These are phyloP conservation scores for Sorex maritimensis DNA, from an alignment of 2,797 vertebrate species.

Conservation along the genomic window DNA sequence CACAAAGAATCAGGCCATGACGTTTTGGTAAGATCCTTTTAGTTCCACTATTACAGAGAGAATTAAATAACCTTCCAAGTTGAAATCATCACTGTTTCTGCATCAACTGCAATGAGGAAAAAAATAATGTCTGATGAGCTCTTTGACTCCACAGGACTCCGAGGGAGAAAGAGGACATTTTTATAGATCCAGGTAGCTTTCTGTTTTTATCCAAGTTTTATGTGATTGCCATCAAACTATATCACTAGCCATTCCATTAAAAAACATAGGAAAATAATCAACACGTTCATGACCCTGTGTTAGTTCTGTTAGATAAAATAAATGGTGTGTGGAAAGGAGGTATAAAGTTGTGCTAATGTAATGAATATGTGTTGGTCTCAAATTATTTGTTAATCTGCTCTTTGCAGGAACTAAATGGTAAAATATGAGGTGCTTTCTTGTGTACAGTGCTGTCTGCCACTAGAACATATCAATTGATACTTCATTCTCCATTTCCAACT, in stretches of 20 bases:
- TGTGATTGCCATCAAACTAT: not conserved
- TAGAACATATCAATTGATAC: not conserved
- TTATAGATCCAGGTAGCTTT: not conserved
- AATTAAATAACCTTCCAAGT: not conserved
- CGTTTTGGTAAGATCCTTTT: not conserved
- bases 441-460: not conserved
- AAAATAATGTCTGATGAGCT: too few relatives aligned
- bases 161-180: too few relatives aligned
- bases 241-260: not conserved
- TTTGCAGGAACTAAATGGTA: not conserved
- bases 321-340: not conserved
- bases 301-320: not conserved
- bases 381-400: not conserved
- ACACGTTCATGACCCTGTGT: not conserved
- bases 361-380: not conserved
- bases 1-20: not conserved
- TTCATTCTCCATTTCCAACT: conserved; percentile 1
- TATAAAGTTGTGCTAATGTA: not conserved
- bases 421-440: not conserved
- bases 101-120: too few relatives aligned
- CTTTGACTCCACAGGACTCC: too few relatives aligned
- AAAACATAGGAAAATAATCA: not conserved
- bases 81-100: not conserved
- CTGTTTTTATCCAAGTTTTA: not conserved
- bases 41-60: rapidly evolving